Percentiles rank a stretch among this genome's conserved stretches.
Evolutionary conservation across 2,888 invertebrate species (phyloP).

Genomic region (Pammene aurita): DNA sequence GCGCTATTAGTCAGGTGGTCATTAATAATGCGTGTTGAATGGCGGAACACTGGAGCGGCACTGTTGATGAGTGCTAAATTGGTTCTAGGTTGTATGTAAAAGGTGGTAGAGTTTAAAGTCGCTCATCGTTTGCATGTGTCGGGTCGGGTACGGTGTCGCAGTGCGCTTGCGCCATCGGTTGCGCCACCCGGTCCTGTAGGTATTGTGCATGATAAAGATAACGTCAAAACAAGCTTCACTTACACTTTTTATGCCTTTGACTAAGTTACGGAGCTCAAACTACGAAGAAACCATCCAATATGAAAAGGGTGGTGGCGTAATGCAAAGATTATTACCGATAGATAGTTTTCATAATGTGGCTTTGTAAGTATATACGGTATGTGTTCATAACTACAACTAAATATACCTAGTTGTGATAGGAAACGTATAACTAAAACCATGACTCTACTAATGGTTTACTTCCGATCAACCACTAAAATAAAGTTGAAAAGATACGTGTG

Average conservation of each 20-base stretch:
- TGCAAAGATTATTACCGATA: neutral
- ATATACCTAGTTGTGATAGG: no score
- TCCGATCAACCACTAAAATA: no score
- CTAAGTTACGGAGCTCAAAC: neutral
- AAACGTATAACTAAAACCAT: no score
- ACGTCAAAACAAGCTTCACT: slow-evolving; percentile 38
- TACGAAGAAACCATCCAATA: neutral
- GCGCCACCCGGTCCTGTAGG: slow-evolving; percentile 55
- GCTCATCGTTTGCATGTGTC: slow-evolving; percentile 5
- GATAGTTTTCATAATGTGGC: no score
- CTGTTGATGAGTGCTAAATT: neutral
- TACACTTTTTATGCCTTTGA: neutral
- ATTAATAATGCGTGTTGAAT: slow-evolving; percentile 40
- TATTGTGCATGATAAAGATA: slow-evolving; percentile 58
- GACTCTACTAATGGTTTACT: no score
- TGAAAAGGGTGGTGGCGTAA: neutral
- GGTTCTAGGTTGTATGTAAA: slow-evolving; percentile 10
- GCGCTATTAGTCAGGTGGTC: slow-evolving; percentile 34
- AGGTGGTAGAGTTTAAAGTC: slow-evolving; percentile 7
- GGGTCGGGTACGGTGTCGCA: slow-evolving; percentile 41
- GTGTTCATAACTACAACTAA: no score
- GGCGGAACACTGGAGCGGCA: slow-evolving; percentile 25
- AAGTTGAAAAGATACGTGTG: no score
- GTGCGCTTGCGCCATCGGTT: slow-evolving; percentile 58
- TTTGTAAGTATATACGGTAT: no score